phyloP scores from a whole-genome alignment of 2,113 vertebrate species.

The Proteles cristata region DNA sequence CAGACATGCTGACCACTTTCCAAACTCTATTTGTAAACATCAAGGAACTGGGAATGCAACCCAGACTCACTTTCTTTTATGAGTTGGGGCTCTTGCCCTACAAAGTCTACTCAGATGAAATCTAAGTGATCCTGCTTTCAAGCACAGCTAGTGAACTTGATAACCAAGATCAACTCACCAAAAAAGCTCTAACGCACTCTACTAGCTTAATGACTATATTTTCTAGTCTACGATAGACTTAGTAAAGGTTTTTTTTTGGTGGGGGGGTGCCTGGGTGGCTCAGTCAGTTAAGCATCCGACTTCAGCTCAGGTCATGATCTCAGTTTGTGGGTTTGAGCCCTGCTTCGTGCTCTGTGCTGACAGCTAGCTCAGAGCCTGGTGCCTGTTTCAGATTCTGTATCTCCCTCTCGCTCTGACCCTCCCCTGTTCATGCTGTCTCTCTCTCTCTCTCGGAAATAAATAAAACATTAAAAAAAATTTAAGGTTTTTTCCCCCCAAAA shows the following conservation, averaged over 20 bases:
- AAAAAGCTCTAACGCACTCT: neutral
- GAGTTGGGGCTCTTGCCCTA: neutral
- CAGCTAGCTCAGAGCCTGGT: no score
- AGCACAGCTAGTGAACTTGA: neutral
- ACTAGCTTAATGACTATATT: neutral
- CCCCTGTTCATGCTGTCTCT: no score
- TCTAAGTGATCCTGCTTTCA: neutral
- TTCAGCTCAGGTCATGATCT: no score
- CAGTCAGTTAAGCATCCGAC: no score
- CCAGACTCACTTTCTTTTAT: neutral
- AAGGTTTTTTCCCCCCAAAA: neutral
- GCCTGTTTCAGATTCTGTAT: no score
- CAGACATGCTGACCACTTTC: neutral
- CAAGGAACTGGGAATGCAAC: neutral
- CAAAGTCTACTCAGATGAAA: neutral
- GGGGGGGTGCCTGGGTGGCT: no score
- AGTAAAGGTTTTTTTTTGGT: neutral
- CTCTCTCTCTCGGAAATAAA: no score
- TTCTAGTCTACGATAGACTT: neutral
- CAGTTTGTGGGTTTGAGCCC: no score
- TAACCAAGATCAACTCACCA: neutral
- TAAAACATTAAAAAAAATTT: no score
- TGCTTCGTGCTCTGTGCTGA: no score
- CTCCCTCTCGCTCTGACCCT: no score
- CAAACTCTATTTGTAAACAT: neutral